A percentile compares a stretch with the other conserved stretches of the same genome.
phyloP scores from a whole-genome alignment of 2,888 invertebrate genomes.

The Miltochrista miniata region DNA sequence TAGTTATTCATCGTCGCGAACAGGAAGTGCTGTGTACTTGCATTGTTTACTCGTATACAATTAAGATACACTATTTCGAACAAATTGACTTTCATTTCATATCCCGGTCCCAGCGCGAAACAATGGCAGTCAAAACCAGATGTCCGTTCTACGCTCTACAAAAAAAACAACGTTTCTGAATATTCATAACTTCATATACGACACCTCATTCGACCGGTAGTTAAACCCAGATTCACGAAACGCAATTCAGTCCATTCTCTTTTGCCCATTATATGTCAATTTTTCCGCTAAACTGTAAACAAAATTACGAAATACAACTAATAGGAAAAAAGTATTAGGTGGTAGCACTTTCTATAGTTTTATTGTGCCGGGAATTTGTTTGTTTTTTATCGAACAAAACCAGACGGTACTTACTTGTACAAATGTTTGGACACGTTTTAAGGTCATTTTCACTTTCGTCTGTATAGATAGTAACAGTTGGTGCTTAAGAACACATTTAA shows the following conservation, averaged over 20 bases:
- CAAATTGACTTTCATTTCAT: not conserved
- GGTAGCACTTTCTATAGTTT: constrained; percentile 44
- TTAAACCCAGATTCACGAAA: constrained; percentile 18
- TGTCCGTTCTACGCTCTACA: constrained; percentile 7
- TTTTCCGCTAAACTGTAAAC: constrained; percentile 47
- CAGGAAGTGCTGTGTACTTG: too few relatives aligned
- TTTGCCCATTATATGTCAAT: constrained; percentile 54
- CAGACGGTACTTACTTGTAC: constrained; percentile 39
- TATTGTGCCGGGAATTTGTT: constrained; percentile 62
- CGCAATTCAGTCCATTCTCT: constrained; percentile 43
- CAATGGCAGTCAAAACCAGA: constrained; percentile 11
- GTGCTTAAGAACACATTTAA: constrained; percentile 21
- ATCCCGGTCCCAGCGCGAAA: not conserved
- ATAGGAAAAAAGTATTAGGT: constrained; percentile 19
- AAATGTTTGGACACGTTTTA: constrained; percentile 66
- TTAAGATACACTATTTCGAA: not conserved
- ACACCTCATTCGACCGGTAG: constrained; percentile 2
- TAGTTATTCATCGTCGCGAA: too few relatives aligned
- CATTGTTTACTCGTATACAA: not conserved
- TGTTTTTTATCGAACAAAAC: constrained; percentile 70
- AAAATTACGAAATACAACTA: constrained; percentile 51
- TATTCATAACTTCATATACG: constrained; percentile 13
- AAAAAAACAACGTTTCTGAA: constrained; percentile 9
- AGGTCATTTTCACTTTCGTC: constrained; percentile 78
- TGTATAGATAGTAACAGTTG: constrained; percentile 44